Evolutionary conservation across 2,797 vertebrate species (phyloP), one percentile per base, ranked within the genome.

Genomic region (Hyperoplus immaculatus): DNA sequence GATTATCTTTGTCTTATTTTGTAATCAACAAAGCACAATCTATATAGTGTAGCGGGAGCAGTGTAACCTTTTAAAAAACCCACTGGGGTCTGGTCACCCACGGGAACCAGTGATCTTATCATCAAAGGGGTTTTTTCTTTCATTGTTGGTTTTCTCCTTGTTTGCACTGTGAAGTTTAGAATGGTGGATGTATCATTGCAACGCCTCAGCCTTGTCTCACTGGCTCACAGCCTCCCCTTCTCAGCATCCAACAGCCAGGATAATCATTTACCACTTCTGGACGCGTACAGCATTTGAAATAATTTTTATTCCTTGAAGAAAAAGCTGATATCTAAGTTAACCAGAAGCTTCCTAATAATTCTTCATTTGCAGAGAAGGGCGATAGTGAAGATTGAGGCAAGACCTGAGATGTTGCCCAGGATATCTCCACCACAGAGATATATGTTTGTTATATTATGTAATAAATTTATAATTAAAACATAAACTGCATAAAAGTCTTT

Each of bases 371-470:
- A 78, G 74, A 89, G 59, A 75, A 85, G 84, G 87, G 85, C 36
- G 83, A 86, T 9, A 73, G 77, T 79, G 82, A 81, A 84, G 61
- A 57, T 50, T 86, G 88, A 88, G 91, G 84, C 89, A 85, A 92
- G 94, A 95, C 90, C 94, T 94, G 87, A 94, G 95, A 94, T 91
- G 94, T 94, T 95, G 93, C 92, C 94, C 94, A 95, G 95, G 95
- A 97, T 97, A 96, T 92, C 88, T 93, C 93, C 95, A 95, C 94
- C 95, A 96, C 95, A 97, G 96, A 97, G 96, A 96, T 97, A 95
- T 97, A 97, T 97, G 96, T 97, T 97, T 97, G 96, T 97, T 97
- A 97, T 96, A 96, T 96, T 96, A 96, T 97, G 93, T 94, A 95
- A 94, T 95, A 95, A 93, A 95, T 95, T 94, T 95, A 89, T 95